phyloP scores from a whole-genome alignment of 2,888 invertebrate species.

The Pammene fasciana region DNA sequence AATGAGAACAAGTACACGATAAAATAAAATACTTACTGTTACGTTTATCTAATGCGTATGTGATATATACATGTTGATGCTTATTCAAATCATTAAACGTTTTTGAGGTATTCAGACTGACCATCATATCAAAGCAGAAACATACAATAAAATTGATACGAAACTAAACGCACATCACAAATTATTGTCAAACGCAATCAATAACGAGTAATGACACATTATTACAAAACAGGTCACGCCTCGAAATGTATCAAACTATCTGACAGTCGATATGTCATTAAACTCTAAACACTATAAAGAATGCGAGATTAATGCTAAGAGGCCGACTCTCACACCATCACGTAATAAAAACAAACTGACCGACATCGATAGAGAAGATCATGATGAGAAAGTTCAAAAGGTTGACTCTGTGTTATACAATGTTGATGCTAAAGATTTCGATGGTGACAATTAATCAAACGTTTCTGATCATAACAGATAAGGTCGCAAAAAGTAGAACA shows the following conservation, averaged over 20 bases:
- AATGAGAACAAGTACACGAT: conserved; percentile 10
- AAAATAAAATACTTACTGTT: not conserved
- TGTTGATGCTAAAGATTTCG: conserved; percentile 21
- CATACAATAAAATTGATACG: conserved; percentile 59
- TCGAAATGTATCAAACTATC: conserved; percentile 60
- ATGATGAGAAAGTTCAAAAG: conserved; percentile 38
- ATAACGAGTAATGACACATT: conserved; percentile 72
- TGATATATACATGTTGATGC: not conserved
- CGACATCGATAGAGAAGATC: conserved; percentile 8
- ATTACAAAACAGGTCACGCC: conserved; percentile 70
- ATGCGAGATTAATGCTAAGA: conserved; percentile 52
- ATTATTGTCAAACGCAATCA: conserved; percentile 72
- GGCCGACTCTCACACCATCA: conserved; percentile 56
- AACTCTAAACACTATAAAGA: conserved; percentile 56
- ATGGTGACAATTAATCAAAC: conserved; percentile 31
- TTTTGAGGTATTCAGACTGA: not conserved
- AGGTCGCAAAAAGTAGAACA: conserved; percentile 22
- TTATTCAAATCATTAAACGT: not conserved
- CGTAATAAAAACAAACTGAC: conserved; percentile 48
- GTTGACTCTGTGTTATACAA: conserved; percentile 35
- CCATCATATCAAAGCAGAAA: conserved; percentile 42
- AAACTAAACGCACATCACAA: conserved; percentile 59
- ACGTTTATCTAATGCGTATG: not conserved
- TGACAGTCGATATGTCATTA: conserved; percentile 74
- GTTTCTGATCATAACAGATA: conserved; percentile 21